Base-by-base conservation (phyloP, 2,113 vertebrate genomes). In the Todiramphus saurophagus region DNA sequence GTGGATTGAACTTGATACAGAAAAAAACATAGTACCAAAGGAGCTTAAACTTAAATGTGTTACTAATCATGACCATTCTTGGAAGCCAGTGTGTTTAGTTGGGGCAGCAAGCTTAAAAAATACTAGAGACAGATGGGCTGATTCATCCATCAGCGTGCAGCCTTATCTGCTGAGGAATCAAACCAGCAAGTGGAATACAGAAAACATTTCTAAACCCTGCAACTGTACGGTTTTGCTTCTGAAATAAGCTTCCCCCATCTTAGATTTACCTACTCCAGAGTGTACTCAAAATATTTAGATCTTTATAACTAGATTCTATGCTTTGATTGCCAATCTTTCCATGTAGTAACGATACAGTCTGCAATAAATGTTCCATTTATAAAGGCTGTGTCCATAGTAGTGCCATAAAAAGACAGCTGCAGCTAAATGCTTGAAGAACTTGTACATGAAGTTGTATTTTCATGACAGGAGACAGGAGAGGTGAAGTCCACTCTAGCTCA, bases 41-140 rank as follows among this genome's bases (percentile, higher is more conserved):
- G 48, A 93, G 64, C 78, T 73, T 89, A 72, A 79, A 89, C 37
- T 81, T 91, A 74, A 95, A 97, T 82, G 53, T 95, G 79, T 75
- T 95, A 88, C 41, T 91, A 76, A 95, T 90, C 81, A 95, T 33
- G 27, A 87, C 74, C n/a, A 6, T 94, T 97, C 62, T 83, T 92
- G 74, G 89, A 97, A 96, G 79, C 31, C 67, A 87, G 87, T 51
- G 70, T 73, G 69, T 94, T 66, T 64, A 94, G 56, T 93, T 0
- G 3, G 67, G 89, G 75, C 74, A 94, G 69, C 83, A 86, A 96
- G 60, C 83, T 93, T 86, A 70, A 85, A 73, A 63, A 96, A 74
- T 39, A 35, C 56, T 94, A 24, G 75, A 95, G 92, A 81, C 95
- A 97, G 89, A 91, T 50, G 81, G 88, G 67, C 94, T 89, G 78